Evolutionary conservation across 1,140 invertebrate genomes (phyloP).

Genomic region (Anagrus nilaparvatae): DNA sequence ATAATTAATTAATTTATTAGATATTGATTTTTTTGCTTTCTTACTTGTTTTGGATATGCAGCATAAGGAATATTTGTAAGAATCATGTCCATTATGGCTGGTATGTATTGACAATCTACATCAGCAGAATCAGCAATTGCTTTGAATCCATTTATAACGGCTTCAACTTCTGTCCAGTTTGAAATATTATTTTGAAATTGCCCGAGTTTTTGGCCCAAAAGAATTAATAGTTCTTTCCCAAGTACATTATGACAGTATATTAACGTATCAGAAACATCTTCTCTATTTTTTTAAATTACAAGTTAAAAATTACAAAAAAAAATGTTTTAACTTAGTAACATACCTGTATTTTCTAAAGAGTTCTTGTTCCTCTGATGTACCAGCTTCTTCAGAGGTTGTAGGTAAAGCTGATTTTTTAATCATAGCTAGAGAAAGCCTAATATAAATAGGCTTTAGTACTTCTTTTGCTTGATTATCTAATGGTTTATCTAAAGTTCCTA

Average conservation of each 20-base stretch:
- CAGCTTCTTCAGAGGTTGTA: constrained; percentile 26
- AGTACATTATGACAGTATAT: constrained; percentile 77
- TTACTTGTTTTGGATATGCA: constrained; percentile 37
- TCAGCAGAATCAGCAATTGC: constrained; percentile 60
- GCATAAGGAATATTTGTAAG: constrained; percentile 56
- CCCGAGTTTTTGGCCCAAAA: constrained; percentile 49
- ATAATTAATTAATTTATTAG: not conserved
- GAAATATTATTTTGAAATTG: constrained; percentile 22
- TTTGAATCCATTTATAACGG: constrained; percentile 70
- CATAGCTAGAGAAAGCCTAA: constrained; percentile 52
- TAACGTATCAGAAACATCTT: constrained; percentile 83
- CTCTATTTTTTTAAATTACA: no score
- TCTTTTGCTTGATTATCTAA: constrained; percentile 40
- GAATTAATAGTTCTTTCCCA: constrained; percentile 54
- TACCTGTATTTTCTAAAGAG: constrained; percentile 73
- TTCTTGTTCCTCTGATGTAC: constrained; percentile 67
- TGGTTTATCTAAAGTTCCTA: constrained; percentile 43
- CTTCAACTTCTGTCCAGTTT: constrained; percentile 60
- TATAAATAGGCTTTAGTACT: constrained; percentile 55
- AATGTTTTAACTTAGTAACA: not conserved
- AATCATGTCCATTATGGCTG: constrained; percentile 54
- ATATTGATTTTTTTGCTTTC: not conserved
- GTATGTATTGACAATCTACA: constrained; percentile 53
- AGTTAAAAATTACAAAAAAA: constrained; percentile 3
- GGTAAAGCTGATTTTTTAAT: constrained; percentile 55